phyloP scores from a whole-genome alignment of 2,113 vertebrate genomes.

The Trogon surrucura region DNA sequence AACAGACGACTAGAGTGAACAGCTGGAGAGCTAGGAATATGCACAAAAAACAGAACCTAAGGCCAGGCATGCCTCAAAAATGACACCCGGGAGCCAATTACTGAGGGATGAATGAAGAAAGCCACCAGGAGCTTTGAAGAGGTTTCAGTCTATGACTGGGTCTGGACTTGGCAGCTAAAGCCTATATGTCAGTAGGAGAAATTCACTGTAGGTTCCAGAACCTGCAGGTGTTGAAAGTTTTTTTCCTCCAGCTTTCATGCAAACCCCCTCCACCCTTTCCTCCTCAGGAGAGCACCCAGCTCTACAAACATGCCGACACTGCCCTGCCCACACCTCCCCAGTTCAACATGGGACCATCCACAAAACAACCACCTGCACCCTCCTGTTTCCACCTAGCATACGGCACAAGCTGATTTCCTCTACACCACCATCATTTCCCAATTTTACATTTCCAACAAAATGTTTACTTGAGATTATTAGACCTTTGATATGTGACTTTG shows the following conservation, averaged over 20 bases:
- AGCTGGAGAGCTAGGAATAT: background rate
- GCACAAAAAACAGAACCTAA: background rate
- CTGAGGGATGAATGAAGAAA: background rate
- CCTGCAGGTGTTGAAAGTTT: background rate
- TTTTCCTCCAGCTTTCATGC: background rate
- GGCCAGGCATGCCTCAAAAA: background rate
- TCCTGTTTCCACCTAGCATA: rapidly evolving
- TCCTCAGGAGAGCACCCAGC: background rate
- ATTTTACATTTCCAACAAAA: background rate
- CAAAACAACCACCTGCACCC: background rate
- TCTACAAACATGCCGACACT: background rate
- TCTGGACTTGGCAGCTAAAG: background rate
- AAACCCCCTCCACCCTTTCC: background rate
- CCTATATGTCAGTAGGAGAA: background rate
- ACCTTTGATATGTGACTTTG: background rate
- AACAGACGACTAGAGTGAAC: background rate
- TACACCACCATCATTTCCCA: background rate
- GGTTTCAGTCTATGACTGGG: background rate
- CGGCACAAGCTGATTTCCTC: background rate
- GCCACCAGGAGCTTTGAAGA: background rate
- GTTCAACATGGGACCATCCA: rapidly evolving
- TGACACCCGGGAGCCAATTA: background rate
- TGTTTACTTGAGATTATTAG: background rate
- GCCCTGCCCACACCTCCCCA: rapidly evolving
- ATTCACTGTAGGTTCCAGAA: background rate